phyloP scores from a whole-genome alignment of 2,888 invertebrate species.

The Ditula angustiorana region DNA sequence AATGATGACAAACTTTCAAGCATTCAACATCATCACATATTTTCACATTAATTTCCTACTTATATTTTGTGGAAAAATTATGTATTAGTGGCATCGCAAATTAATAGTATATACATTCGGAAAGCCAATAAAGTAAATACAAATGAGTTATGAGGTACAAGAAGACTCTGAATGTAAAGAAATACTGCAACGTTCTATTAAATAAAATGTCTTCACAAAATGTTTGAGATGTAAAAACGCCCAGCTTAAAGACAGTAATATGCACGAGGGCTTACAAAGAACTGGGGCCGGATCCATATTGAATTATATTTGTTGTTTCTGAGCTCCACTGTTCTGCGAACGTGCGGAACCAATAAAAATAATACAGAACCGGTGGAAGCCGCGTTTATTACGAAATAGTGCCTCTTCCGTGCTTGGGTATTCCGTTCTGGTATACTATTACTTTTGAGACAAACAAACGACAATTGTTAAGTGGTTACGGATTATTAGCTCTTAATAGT shows the following conservation, averaged over 20 bases:
- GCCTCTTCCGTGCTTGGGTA: slow-evolving; percentile 19
- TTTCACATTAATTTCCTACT: too few species aligned
- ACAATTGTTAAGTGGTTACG: slow-evolving; percentile 6
- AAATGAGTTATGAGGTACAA: too few species aligned
- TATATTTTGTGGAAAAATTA: too few species aligned
- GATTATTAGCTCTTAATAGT: not conserved
- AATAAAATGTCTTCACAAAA: too few species aligned
- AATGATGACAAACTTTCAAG: too few species aligned
- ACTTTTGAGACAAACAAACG: slow-evolving; percentile 8
- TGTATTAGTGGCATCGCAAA: too few species aligned
- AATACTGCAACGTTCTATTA: not conserved
- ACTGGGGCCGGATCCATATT: slow-evolving; percentile 16
- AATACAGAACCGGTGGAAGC: slow-evolving; percentile 22
- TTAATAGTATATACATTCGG: too few species aligned
- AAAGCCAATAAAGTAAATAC: too few species aligned
- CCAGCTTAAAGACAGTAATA: not conserved
- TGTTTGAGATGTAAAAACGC: not conserved
- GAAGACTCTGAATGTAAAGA: too few species aligned
- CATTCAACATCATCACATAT: too few species aligned
- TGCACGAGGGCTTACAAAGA: slow-evolving; percentile 6
- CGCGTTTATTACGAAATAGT: slow-evolving; percentile 26
- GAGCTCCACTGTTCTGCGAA: slow-evolving; percentile 24
- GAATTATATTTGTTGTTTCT: slow-evolving; percentile 25
- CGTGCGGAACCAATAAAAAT: slow-evolving; percentile 28
- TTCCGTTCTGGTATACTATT: slow-evolving; percentile 13